Percentiles rank a stretch among this genome's conserved stretches.
Conservation (phyloP, 2,797 vertebrate genomes). For the Mormyrus hasselquistii region DNA sequence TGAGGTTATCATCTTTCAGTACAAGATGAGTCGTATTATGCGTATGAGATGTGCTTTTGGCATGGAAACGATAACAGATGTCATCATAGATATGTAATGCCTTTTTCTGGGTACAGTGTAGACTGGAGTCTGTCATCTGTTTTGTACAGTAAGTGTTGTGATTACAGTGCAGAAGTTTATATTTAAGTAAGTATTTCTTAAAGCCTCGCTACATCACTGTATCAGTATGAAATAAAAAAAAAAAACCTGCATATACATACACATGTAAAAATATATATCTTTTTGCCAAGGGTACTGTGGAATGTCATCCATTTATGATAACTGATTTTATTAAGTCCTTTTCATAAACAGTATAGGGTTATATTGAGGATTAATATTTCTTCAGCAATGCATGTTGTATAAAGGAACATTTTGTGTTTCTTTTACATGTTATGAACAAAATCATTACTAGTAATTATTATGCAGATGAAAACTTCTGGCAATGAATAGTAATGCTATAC, state of each 20-base stretch:
- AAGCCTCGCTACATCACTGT: neutral
- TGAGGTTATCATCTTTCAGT: neutral
- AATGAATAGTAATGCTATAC: neutral
- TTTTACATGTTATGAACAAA: neutral
- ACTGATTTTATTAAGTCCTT: neutral
- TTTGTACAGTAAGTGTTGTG: neutral
- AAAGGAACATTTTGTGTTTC: neutral
- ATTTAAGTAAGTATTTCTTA: neutral
- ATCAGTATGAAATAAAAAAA: neutral
- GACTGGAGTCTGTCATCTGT: constrained; percentile 11
- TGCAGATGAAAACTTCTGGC: neutral
- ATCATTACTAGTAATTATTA: neutral
- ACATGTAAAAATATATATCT: neutral
- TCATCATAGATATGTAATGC: neutral
- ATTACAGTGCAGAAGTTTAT: neutral
- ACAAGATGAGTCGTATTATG: neutral
- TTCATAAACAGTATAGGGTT: neutral
- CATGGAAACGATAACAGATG: constrained; percentile 4
- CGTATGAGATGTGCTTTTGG: constrained; percentile 1
- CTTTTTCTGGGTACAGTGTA: constrained; percentile 18
- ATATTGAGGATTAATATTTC: neutral
- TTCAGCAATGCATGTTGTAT: neutral
- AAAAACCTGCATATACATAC: neutral
- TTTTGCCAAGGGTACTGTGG: neutral
- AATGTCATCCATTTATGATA: neutral